phyloP scores from a whole-genome alignment of 2,888 invertebrate genomes.

The Rotaria macrura region DNA sequence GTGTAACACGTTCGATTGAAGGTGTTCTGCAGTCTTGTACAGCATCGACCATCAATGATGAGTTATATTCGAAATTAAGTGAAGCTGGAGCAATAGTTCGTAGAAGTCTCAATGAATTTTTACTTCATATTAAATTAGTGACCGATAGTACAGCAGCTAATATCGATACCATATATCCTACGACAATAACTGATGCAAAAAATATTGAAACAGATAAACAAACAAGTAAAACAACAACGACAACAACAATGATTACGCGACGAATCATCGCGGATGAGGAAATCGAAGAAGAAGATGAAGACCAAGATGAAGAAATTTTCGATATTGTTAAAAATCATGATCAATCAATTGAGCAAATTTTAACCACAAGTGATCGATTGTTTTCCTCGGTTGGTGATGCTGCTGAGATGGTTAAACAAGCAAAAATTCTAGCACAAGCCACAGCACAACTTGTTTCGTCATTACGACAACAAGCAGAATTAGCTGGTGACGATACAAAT shows the following conservation, averaged over 20 bases:
- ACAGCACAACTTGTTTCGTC: slow-evolving; percentile 83
- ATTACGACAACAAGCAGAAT: slow-evolving; percentile 78
- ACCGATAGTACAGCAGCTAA: neutral
- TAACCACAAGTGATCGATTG: slow-evolving; percentile 75
- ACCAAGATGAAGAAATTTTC: slow-evolving; percentile 36
- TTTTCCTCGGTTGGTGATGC: slow-evolving; percentile 74
- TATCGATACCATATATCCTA: neutral
- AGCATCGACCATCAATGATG: slow-evolving; percentile 34
- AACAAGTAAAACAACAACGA: neutral
- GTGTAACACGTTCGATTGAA: slow-evolving; percentile 82
- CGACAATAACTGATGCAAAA: neutral
- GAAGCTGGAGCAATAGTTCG: slow-evolving; percentile 23
- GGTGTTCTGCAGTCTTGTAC: slow-evolving; percentile 62
- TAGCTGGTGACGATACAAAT: slow-evolving; percentile 59
- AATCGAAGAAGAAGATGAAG: slow-evolving; percentile 52
- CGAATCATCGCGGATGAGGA: slow-evolving; percentile 71
- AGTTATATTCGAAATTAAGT: slow-evolving; percentile 16
- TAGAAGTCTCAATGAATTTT: neutral
- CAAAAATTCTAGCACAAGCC: slow-evolving; percentile 71
- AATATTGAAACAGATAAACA: neutral
- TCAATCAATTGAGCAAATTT: slow-evolving; percentile 75
- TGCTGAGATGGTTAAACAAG: slow-evolving; percentile 85
- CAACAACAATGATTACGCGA: slow-evolving; percentile 56
- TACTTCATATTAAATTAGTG: slow-evolving; percentile 8
- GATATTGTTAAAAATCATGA: slow-evolving; percentile 55